Base-by-base conservation (phyloP, 2,888 invertebrate genomes). In the Meta bourneti region DNA sequence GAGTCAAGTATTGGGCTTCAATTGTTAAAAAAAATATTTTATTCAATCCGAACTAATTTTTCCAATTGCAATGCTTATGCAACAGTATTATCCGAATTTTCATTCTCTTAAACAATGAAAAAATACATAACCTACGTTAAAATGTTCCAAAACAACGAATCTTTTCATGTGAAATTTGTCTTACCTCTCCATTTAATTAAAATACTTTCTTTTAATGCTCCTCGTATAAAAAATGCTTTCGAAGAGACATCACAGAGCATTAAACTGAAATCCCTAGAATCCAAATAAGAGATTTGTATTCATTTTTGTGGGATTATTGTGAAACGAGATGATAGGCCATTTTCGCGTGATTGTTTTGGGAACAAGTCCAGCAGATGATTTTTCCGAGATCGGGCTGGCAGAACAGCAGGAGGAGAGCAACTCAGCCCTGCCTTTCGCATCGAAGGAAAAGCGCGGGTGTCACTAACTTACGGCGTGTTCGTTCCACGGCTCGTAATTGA, bases 391-490 rank as follows among this genome's bases (percentile, higher is more conserved):
- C 61, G 61, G 61, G 61, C 61, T 7, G 16, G 13, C 11, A 16
- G 13, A 61, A 13, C 61, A 61, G 48, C 20, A 75, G 48, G 75
- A 48, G 75, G 48, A 5, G 13, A 11, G 13, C 48, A 79, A 54
- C 54, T 19, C 79, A 79, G 20, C 61, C 54, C 77, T n/a, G n/a
- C n/a, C 51, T 20, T 34, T 34, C 34, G 34, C 34, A 34, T 77
- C 34, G 54, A 54, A 20, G 19, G 54, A 11, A 13, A 79, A 54
- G 54, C 61, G 79, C 61, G 54, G 20, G 71, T 79, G 86, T 79
- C 86, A 86, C 69, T 71, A 86, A 86, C 86, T 86, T 86, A 79
- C 69, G 78, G 71, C 51, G 20, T 79, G 78, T 86, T 79, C 34
- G 71, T 70, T 52, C 51, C 51, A 19, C 7, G 11, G 34, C 78